Evolutionary conservation across 2,797 vertebrate species (phyloP).

Genomic region (Schizothorax lantsangensis): DNA sequence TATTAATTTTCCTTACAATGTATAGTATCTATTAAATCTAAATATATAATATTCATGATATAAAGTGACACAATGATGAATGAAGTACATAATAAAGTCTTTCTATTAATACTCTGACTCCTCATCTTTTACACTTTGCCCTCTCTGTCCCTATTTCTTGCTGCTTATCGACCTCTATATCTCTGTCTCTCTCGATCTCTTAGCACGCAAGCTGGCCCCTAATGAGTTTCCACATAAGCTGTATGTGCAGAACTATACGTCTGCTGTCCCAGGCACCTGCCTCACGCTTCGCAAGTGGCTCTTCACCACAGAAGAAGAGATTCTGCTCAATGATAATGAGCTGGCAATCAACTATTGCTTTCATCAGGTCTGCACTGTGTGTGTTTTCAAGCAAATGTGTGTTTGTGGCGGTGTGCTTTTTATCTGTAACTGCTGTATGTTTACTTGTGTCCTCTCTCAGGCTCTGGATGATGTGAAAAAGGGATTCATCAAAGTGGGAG

Average conservation of each 20-base stretch:
- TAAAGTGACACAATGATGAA: background rate
- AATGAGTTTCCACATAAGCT: slow-evolving; percentile 98
- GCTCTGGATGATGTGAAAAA: slow-evolving; percentile 94
- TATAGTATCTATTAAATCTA: background rate
- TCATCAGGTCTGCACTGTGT: slow-evolving; percentile 73
- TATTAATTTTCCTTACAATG: fast-evolving
- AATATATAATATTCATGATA: background rate
- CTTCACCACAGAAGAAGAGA: slow-evolving; percentile 94
- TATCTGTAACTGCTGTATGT: background rate
- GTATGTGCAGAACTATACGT: slow-evolving; percentile 98
- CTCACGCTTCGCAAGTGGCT: slow-evolving; percentile 95
- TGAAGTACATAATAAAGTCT: background rate
- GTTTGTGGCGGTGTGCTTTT: background rate
- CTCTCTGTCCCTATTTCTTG: slow-evolving; percentile 5
- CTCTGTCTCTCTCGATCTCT: slow-evolving; percentile 48
- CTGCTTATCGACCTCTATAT: background rate
- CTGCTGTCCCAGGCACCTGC: slow-evolving; percentile 93
- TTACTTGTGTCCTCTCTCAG: slow-evolving; percentile 69
- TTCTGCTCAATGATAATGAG: slow-evolving; percentile 94
- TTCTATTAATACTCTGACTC: background rate
- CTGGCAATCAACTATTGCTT: slow-evolving; percentile 94
- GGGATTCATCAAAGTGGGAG: slow-evolving; percentile 92
- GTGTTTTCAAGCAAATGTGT: background rate
- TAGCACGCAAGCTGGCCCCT: slow-evolving; percentile 93
- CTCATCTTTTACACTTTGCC: background rate